Evolutionary conservation across 2,888 invertebrate species (phyloP).

Genomic region (Trichogramma dendrolimi): DNA sequence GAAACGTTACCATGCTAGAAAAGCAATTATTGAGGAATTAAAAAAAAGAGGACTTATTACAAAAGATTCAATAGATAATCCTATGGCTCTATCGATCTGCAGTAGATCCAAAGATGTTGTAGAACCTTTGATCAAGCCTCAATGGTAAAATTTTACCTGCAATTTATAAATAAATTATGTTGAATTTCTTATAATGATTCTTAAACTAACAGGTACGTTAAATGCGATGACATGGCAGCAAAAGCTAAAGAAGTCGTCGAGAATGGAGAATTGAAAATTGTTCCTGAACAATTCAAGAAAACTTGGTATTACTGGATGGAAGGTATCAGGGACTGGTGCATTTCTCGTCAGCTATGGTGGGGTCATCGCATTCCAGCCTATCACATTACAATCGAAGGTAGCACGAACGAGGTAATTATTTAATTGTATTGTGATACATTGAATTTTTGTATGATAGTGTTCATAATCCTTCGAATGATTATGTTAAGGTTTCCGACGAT

Average conservation of each 20-base stretch:
- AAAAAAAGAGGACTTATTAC: constrained; percentile 69
- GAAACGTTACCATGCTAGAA: constrained; percentile 87
- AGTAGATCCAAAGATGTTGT: constrained; percentile 96
- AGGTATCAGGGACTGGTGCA: constrained; percentile 97
- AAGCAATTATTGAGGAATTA: constrained; percentile 72
- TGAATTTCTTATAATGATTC: not conserved
- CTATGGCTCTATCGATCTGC: constrained; percentile 95
- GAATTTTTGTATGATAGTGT: constrained; percentile 20
- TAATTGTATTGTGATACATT: constrained; percentile 1
- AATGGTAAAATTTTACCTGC: constrained; percentile 68
- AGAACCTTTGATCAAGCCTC: constrained; percentile 92
- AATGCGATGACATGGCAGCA: constrained; percentile 84
- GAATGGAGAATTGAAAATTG: constrained; percentile 77
- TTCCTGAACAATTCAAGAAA: constrained; percentile 86
- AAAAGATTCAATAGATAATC: constrained; percentile 75
- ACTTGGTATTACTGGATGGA: constrained; percentile 97
- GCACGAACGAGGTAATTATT: constrained; percentile 26
- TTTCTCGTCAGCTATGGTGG: constrained; percentile 99
- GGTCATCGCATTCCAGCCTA: constrained; percentile 98
- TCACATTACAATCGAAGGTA: constrained; percentile 61
- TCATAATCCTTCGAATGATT: constrained; percentile 1
- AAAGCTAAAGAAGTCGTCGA: constrained; percentile 78
- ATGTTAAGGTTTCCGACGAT: constrained; percentile 44
- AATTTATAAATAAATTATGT: not conserved
- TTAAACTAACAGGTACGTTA: constrained; percentile 65